Evolutionary conservation across 2,888 invertebrate species (phyloP).

Genomic region (Lepeophtheirus nordmannii): DNA sequence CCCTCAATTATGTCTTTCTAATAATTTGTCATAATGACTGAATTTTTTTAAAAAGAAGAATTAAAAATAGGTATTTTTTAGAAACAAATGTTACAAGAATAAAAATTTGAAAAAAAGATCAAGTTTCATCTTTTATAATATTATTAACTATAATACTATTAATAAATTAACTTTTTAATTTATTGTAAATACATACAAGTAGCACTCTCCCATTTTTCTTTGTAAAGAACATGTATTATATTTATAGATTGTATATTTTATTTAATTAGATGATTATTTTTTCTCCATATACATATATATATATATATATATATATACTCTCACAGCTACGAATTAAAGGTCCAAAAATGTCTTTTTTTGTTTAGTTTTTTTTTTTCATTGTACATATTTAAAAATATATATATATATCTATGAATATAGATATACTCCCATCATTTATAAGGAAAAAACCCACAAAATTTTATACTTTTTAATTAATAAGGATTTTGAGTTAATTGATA

Average conservation of each 20-base stretch:
- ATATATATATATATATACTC: not conserved
- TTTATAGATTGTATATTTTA: not conserved
- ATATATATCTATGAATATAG: not conserved
- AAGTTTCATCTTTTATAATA: not conserved
- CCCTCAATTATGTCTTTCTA: constrained; percentile 8
- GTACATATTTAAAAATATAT: not conserved
- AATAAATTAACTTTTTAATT: not conserved
- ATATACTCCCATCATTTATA: not conserved
- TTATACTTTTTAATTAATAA: no score
- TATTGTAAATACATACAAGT: not conserved
- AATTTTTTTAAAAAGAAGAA: not conserved
- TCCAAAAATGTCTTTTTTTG: not conserved
- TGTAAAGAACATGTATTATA: no score
- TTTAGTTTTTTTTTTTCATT: not conserved
- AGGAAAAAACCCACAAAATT: no score
- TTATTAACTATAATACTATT: not conserved
- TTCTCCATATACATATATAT: not conserved
- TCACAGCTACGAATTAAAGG: constrained; percentile 5
- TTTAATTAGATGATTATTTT: not conserved
- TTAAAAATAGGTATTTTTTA: not conserved
- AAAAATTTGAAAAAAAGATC: not conserved
- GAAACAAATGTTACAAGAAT: not conserved
- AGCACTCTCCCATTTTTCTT: no score
- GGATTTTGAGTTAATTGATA: no score
- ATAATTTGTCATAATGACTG: constrained; percentile 6